A percentile compares a stretch with the other conserved stretches of the same genome.
phyloP scores from a whole-genome alignment of 2,888 invertebrate species.

The Anthrax anthrax region DNA sequence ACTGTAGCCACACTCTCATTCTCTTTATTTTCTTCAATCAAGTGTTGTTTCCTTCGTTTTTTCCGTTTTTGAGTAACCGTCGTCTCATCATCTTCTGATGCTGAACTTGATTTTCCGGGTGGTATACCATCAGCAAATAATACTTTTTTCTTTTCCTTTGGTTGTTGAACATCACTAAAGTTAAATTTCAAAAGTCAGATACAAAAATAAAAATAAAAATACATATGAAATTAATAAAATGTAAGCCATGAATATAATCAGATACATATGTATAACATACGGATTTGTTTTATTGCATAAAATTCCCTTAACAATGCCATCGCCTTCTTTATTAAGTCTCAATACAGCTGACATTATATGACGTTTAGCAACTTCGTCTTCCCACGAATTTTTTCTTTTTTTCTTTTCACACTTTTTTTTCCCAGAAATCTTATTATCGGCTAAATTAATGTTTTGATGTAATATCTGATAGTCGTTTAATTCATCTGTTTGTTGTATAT shows the following conservation, averaged over 20 bases:
- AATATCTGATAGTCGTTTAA: too few relatives aligned
- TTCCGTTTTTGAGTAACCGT: background rate
- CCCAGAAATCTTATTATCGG: background rate
- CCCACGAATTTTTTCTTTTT: conserved; percentile 16
- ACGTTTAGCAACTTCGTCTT: conserved; percentile 20
- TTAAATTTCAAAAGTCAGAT: too few relatives aligned
- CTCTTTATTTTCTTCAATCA: background rate
- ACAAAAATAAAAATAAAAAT: too few relatives aligned
- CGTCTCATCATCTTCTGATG: conserved; percentile 3
- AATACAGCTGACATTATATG: conserved; percentile 19
- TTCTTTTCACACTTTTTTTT: background rate
- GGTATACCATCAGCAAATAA: conserved; percentile 14
- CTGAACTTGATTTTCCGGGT: conserved; percentile 10
- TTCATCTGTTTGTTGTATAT: too few relatives aligned
- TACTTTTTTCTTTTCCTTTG: conserved; percentile 10
- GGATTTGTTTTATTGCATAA: conserved; percentile 9
- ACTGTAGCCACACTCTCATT: background rate
- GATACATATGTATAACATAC: conserved; percentile 20
- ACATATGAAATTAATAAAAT: background rate
- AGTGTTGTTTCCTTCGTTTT: background rate
- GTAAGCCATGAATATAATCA: background rate
- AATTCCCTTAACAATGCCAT: conserved; percentile 13
- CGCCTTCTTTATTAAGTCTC: conserved; percentile 18
- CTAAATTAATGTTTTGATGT: too few relatives aligned
- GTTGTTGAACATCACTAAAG: background rate